Percentiles rank a stretch among this genome's conserved stretches.
phyloP scores from a whole-genome alignment of 2,797 vertebrate genomes.

The Cyprinodon diabolis region DNA sequence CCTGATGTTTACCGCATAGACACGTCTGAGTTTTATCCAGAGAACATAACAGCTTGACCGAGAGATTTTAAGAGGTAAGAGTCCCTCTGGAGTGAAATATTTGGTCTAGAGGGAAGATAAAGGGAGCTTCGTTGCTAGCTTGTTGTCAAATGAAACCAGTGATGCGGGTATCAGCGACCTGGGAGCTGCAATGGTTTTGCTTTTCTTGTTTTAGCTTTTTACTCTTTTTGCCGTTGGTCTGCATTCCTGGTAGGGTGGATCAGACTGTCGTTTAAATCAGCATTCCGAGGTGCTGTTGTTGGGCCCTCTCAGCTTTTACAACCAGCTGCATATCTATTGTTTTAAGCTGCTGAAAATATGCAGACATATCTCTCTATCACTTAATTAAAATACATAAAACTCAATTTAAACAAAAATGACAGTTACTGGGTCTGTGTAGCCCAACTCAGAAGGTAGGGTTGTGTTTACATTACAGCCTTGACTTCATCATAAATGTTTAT shows the following conservation, averaged over 20 bases:
- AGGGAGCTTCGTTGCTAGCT: constrained; percentile 15
- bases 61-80: constrained; percentile 12
- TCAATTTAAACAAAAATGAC: background rate
- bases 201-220: accelerated
- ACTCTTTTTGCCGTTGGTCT: accelerated
- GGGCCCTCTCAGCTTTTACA: background rate
- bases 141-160: background rate
- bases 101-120: too few species aligned
- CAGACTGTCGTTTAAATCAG: too few species aligned
- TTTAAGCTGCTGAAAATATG: background rate
- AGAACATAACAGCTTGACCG: accelerated
- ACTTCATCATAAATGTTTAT: background rate
- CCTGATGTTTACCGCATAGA: background rate
- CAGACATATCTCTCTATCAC: background rate
- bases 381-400: background rate
- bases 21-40: too few species aligned
- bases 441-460: background rate
- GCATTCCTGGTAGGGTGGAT: accelerated
- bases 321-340: background rate
- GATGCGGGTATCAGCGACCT: background rate
- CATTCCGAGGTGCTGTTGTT: background rate
- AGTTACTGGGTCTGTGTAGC: background rate
- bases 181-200: background rate
- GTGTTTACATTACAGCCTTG: background rate
- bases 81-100: accelerated